phyloP scores from a whole-genome alignment of 2,113 vertebrate species.

The Gymnorhina tibicen region DNA sequence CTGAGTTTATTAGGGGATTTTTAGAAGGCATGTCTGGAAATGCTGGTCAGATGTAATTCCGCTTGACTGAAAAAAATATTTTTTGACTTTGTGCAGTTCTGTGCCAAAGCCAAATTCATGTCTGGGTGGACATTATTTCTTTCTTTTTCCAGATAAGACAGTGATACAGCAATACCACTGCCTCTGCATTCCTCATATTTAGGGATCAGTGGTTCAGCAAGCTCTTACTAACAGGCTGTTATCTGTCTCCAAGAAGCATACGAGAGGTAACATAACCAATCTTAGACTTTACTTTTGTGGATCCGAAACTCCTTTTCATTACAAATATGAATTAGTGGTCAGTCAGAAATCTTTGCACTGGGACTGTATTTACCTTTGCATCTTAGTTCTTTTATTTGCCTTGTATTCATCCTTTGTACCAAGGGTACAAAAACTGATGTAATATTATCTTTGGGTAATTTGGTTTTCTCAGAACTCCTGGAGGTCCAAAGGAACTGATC shows the following conservation, averaged over 20 bases:
- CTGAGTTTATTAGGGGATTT: slow-evolving; percentile 3
- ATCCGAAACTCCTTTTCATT: background rate
- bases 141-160: background rate
- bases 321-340: background rate
- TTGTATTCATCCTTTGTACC: background rate
- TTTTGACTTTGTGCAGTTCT: background rate
- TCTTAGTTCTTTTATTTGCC: background rate
- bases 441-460: background rate
- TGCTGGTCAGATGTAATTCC: background rate
- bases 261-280: background rate
- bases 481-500: background rate
- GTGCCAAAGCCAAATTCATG: background rate
- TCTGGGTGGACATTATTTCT: background rate
- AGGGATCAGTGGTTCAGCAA: background rate
- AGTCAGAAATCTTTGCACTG: background rate
- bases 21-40: slow-evolving; percentile 11
- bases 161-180: background rate
- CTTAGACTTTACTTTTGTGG: background rate
- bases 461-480: background rate
- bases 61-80: background rate
- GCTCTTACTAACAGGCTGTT: background rate
- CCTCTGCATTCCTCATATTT: background rate
- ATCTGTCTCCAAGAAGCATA: background rate
- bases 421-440: background rate
- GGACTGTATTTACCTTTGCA: background rate